These are phyloP conservation scores for Ciconia boyciana DNA, from an alignment of 2,113 vertebrate species.

Conservation along the genomic window DNA sequence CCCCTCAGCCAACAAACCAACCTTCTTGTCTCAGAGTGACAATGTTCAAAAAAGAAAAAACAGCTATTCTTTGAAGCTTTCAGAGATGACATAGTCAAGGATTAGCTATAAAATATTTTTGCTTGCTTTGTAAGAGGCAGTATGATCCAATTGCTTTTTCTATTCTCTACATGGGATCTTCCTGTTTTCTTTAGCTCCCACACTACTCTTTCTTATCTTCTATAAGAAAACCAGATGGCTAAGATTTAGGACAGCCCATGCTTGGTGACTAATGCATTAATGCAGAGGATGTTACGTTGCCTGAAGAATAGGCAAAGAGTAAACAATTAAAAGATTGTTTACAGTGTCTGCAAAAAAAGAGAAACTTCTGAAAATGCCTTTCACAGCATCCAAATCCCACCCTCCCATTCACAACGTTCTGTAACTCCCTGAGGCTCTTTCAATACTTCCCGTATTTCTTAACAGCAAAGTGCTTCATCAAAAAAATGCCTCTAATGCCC, in stretches of 20 bases:
- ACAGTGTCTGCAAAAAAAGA: neutral
- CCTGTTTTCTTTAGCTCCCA: constrained; percentile 51
- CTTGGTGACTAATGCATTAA: constrained; percentile 15
- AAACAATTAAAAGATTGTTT: constrained; percentile 23
- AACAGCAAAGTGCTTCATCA: neutral
- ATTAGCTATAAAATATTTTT: neutral
- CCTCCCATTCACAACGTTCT: neutral
- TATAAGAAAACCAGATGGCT: constrained; percentile 39
- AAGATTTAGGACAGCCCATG: neutral
- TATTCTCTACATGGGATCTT: constrained; percentile 4
- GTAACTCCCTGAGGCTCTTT: neutral
- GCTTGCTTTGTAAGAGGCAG: neutral
- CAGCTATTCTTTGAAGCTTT: neutral
- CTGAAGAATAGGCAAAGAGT: neutral
- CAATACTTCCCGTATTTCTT: neutral
- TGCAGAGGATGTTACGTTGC: constrained; percentile 14
- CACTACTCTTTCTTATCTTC: constrained; percentile 20
- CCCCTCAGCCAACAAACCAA: neutral
- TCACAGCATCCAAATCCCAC: neutral
- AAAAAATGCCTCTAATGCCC: neutral
- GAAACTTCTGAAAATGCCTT: neutral
- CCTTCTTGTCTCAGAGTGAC: neutral
- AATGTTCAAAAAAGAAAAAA: neutral
- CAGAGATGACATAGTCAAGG: neutral
- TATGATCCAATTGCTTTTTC: constrained; percentile 1